These are phyloP conservation scores for Labrus mixtus DNA, from an alignment of 2,113 vertebrate genomes.

Conservation along the genomic window DNA sequence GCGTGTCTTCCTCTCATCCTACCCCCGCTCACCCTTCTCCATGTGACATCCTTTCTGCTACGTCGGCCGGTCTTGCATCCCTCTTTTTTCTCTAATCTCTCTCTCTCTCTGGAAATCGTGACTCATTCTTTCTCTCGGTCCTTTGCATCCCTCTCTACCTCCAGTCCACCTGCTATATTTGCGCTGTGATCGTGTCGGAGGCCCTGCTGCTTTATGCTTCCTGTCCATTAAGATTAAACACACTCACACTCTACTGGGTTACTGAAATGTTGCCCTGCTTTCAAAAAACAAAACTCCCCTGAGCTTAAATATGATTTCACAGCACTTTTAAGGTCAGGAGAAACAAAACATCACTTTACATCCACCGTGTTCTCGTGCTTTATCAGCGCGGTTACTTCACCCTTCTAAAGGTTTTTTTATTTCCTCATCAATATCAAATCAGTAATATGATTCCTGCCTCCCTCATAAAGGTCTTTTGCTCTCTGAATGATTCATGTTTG, in stretches of 20 bases:
- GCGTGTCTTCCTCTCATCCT: conserved; percentile 49
- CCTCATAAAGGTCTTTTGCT: neutral
- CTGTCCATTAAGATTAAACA: neutral
- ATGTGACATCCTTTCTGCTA: conserved; percentile 44
- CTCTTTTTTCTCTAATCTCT: neutral
- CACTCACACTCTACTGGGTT: neutral
- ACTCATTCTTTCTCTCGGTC: conserved; percentile 55
- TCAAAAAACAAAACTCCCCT: neutral
- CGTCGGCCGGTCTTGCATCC: conserved; percentile 19
- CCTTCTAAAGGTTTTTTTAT: neutral
- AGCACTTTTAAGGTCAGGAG: neutral
- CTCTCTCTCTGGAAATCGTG: conserved; percentile 39
- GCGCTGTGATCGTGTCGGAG: neutral
- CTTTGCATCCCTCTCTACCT: conserved; percentile 1
- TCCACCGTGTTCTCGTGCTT: neutral
- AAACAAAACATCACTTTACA: neutral
- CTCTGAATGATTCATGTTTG: neutral
- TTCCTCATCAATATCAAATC: neutral
- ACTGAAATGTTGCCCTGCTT: neutral
- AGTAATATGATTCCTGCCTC: neutral
- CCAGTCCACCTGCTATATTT: conserved; percentile 22
- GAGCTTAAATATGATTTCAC: conserved; percentile 7
- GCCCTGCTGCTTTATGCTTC: neutral
- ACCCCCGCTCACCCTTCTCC: conserved; percentile 20
- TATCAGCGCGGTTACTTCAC: neutral